Conservation (phyloP, 2,888 invertebrate genomes). For the Myopa tessellatipennis region DNA sequence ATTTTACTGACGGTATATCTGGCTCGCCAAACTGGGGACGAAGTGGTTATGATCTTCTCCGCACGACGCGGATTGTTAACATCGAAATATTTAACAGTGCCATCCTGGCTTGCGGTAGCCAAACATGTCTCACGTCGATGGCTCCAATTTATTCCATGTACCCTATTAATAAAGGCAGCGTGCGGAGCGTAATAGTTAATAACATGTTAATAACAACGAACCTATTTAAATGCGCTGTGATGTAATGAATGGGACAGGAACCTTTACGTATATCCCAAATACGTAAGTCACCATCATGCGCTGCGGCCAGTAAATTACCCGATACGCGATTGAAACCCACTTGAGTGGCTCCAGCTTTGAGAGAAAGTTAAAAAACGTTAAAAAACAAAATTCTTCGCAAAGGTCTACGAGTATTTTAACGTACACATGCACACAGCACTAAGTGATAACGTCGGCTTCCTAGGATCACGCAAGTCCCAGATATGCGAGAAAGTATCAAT, state of each 20-base stretch:
- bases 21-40: slow-evolving; percentile 90
- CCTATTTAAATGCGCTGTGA: slow-evolving; percentile 84
- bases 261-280: slow-evolving; percentile 95
- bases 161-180: slow-evolving; percentile 69
- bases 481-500: slow-evolving; percentile 93
- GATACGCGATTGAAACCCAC: slow-evolving; percentile 93
- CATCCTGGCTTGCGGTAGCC: slow-evolving; percentile 94
- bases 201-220: slow-evolving; percentile 58
- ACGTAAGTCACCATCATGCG: slow-evolving; percentile 95
- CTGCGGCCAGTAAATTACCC: slow-evolving; percentile 87
- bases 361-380: background rate
- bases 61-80: slow-evolving; percentile 85
- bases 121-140: slow-evolving; percentile 85
- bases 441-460: slow-evolving; percentile 84
- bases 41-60: slow-evolving; percentile 85
- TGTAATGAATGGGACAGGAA: slow-evolving; percentile 88
- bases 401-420: background rate
- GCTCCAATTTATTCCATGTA: slow-evolving; percentile 96
- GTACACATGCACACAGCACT: slow-evolving; percentile 84
- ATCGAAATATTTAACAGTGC: slow-evolving; percentile 94
- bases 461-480: slow-evolving; percentile 90
- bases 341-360: slow-evolving; percentile 88
- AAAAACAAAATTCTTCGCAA: background rate
- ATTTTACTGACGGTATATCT: slow-evolving; percentile 75
- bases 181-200: slow-evolving; percentile 27